Evolutionary conservation across 2,888 invertebrate species (phyloP).

Genomic region (Hyposoter dolosus): DNA sequence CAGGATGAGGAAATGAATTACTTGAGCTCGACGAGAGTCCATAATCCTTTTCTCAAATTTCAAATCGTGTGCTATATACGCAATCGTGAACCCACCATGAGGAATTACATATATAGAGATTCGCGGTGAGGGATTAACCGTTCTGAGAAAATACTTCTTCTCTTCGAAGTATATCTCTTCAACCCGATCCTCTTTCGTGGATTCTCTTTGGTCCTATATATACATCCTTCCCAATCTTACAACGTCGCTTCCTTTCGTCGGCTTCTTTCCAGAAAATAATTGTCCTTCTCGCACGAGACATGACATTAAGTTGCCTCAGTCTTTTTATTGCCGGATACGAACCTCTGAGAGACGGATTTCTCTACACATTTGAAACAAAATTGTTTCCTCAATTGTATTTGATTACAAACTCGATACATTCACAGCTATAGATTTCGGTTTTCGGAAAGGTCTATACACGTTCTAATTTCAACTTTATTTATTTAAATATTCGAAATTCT

Average conservation of each 20-base stretch:
- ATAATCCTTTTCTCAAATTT: conserved; percentile 56
- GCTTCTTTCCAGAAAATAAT: conserved; percentile 50
- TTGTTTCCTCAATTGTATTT: neutral
- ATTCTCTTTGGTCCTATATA: conserved; percentile 1
- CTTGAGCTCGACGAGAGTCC: conserved; percentile 38
- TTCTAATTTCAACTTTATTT: neutral
- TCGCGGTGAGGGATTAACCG: conserved; percentile 46
- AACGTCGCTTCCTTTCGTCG: conserved; percentile 27
- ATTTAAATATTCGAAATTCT: too few species aligned
- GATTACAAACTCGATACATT: neutral
- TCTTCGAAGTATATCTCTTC: conserved; percentile 9
- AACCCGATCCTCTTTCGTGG: conserved; percentile 31
- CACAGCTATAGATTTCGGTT: neutral
- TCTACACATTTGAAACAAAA: neutral
- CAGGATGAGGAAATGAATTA: conserved; percentile 46
- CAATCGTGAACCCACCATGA: neutral
- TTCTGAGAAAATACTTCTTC: conserved; percentile 56
- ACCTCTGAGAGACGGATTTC: neutral
- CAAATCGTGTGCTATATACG: conserved; percentile 47
- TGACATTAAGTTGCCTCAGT: neutral
- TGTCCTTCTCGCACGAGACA: conserved; percentile 26
- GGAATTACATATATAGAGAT: conserved; percentile 35
- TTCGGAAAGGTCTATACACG: neutral
- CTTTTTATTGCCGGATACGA: conserved; percentile 4
- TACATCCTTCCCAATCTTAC: conserved; percentile 26